Evolutionary conservation across 2,113 vertebrate species (phyloP).

Genomic region (Vombatus ursinus): DNA sequence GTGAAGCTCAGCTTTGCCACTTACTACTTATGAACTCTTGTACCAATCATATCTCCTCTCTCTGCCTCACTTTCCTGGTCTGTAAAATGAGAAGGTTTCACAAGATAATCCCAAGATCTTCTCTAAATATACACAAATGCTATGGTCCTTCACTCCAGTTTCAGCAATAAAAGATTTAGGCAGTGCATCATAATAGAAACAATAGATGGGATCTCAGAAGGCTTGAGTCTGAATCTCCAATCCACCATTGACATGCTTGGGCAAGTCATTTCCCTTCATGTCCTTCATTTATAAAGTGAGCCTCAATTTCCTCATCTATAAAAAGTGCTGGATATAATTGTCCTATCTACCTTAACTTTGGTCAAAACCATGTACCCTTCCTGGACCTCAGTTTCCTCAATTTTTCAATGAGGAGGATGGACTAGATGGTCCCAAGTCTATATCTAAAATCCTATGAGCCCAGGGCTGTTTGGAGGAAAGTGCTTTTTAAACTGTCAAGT

Average conservation of each 20-base stretch:
- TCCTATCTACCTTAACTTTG: background rate
- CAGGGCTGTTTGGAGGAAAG: background rate
- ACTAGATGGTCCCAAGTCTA: background rate
- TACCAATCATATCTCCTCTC: background rate
- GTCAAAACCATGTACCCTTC: background rate
- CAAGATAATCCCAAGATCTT: background rate
- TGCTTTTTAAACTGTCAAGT: background rate
- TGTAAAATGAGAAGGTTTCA: background rate
- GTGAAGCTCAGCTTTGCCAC: background rate
- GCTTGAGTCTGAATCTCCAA: background rate
- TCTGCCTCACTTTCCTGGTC: background rate
- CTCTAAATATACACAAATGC: background rate
- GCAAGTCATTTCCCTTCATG: background rate
- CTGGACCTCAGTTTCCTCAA: background rate
- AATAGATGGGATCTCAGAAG: background rate
- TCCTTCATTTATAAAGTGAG: background rate
- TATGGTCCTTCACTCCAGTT: background rate
- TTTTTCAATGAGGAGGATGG: background rate
- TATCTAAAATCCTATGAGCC: background rate
- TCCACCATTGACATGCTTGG: background rate
- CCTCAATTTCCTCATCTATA: background rate
- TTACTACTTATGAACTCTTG: background rate
- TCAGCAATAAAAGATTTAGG: background rate
- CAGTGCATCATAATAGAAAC: background rate
- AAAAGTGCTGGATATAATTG: background rate